Base-by-base conservation (phyloP, 2,797 vertebrate genomes). In the Fundulus diaphanus region DNA sequence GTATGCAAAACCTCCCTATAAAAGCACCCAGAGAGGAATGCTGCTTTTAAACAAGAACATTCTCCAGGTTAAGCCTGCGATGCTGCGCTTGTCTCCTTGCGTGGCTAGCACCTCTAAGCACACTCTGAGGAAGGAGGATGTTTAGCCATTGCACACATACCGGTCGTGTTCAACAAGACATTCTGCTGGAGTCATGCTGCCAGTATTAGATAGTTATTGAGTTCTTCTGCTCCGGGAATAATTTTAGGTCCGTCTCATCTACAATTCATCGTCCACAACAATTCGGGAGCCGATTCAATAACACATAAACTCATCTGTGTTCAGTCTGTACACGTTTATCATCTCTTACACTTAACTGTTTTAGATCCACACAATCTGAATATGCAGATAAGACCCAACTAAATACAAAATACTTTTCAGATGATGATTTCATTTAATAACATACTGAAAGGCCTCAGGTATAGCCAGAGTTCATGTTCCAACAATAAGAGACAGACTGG, bases 111-210 rank as follows among this genome's bases (percentile, higher is more conserved):
- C 67, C 80, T 68, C 33, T 87, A 76, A 83, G 83, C 33, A 16
- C 75, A 68, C n/a, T n/a, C 74, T 76, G 87, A 89, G 73, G 87
- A 89, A 87, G 54, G 12, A 72, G 65, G 66, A 76, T 93, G 93
- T 95, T 95, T 93, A 92, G 90, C 84, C 92, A 92, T 91, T 84
- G 90, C 74, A 3, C 33, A 46, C 92, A 94, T 94, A 93, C 89
- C 82, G 92, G 86, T 59, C 76, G 85, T 88, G 88, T 88, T 92
- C 70, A 37, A 29, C 66, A 3, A 77, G 73, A 78, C 70, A 84
- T 92, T 88, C 74, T 61, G 74, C 69, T 68, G 0, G 44, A 87
- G 83, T 91, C 85, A 90, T 70, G 72, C 72, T 83, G 84, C 79
- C 79, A 72, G 66, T 15, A 9, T 88, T 87, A 79, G 73, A 79